phyloP scores from a whole-genome alignment of 2,888 invertebrate species.

The Aricia artaxerxes region DNA sequence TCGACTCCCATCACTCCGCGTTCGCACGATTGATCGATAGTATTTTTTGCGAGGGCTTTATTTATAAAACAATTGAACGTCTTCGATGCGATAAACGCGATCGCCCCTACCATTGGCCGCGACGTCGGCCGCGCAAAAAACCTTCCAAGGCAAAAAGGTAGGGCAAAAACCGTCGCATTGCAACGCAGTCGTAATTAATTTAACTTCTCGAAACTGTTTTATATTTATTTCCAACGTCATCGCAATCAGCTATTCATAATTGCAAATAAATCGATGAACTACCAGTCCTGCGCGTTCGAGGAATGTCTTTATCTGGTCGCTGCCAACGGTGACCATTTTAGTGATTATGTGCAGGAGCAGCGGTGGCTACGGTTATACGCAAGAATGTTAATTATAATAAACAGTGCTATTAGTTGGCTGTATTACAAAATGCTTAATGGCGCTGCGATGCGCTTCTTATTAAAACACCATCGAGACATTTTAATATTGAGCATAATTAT shows the following conservation, averaged over 20 bases:
- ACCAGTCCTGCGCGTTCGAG: conserved; percentile 36
- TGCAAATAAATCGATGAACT: conserved; percentile 39
- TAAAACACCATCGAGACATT: conserved; percentile 17
- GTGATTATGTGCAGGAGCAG: conserved; percentile 25
- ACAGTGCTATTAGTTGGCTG: conserved; percentile 12
- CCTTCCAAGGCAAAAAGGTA: conserved; percentile 45
- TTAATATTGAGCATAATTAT: conserved; percentile 16
- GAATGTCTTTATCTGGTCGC: conserved; percentile 34
- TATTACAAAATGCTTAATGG: conserved; percentile 13
- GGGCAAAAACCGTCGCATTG: conserved; percentile 43
- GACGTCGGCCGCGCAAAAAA: conserved; percentile 51
- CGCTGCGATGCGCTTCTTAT: conserved; percentile 9
- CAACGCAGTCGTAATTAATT: conserved; percentile 45
- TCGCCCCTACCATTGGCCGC: conserved; percentile 65
- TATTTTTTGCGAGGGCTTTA: conserved; percentile 77
- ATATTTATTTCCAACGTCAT: conserved; percentile 39
- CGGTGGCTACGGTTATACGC: background rate
- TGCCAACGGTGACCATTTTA: conserved; percentile 26
- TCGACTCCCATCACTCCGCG: conserved; percentile 69
- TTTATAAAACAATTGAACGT: conserved; percentile 80
- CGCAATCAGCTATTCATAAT: conserved; percentile 40
- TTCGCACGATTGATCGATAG: conserved; percentile 81
- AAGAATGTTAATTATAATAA: conserved; percentile 17
- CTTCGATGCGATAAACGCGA: conserved; percentile 68
- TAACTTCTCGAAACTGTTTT: conserved; percentile 45